A percentile compares a stretch with the other conserved stretches of the same genome.
phyloP scores from a whole-genome alignment of 2,888 invertebrate species.

The Andrena hattorfiana region DNA sequence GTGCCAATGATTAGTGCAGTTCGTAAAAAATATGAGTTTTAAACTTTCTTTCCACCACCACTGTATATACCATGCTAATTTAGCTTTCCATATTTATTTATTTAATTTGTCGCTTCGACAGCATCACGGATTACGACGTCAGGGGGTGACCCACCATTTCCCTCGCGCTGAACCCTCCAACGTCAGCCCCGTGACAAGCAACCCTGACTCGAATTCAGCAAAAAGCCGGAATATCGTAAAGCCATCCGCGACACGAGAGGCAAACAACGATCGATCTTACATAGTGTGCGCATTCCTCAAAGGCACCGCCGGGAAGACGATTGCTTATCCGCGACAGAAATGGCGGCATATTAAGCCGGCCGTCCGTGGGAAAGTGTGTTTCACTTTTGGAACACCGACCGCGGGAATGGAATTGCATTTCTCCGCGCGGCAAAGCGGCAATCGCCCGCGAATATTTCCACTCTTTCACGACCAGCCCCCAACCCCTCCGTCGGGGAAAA shows the following conservation, averaged over 20 bases:
- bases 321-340: conserved; percentile 5
- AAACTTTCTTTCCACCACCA: too few species aligned
- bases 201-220: too few species aligned
- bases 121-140: too few species aligned
- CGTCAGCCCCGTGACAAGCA: too few species aligned
- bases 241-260: neutral
- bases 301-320: neutral
- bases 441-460: conserved; percentile 41
- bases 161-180: too few species aligned
- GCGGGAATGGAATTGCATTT: conserved; percentile 57
- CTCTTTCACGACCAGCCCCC: neutral
- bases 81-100: too few species aligned
- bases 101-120: too few species aligned
- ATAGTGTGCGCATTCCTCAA: neutral
- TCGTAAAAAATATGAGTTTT: too few species aligned
- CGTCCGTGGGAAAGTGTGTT: conserved; percentile 22
- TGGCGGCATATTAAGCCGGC: conserved; percentile 39
- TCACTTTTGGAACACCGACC: conserved; percentile 42
- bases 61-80: too few species aligned
- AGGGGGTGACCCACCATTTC: too few species aligned
- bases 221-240: neutral
- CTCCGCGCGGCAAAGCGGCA: conserved; percentile 33
- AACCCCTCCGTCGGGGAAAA: neutral
- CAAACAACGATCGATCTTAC: neutral
- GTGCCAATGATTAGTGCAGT: too few species aligned